Conservation (phyloP, 2,888 invertebrate species). For the Iselma pallidipennis region DNA sequence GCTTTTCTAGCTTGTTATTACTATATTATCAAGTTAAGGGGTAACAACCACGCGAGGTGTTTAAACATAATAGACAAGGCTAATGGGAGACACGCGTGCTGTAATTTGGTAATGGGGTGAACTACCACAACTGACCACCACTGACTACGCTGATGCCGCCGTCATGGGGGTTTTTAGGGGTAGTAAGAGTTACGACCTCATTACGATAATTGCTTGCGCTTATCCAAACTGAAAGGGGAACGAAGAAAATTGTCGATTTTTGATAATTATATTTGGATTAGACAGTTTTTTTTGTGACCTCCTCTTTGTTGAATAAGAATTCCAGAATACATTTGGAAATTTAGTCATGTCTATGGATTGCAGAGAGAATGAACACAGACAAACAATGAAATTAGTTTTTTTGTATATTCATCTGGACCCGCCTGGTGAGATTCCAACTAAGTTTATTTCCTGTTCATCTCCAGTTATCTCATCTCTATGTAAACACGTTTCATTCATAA, state of each 20-base stretch:
- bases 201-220: slow-evolving; percentile 41
- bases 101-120: slow-evolving; percentile 43
- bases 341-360: neutral
- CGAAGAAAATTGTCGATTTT: neutral
- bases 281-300: neutral
- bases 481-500: slow-evolving; percentile 48
- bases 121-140: slow-evolving; percentile 12
- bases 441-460: slow-evolving; percentile 47
- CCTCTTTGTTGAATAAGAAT: no score
- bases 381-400: neutral
- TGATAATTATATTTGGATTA: neutral
- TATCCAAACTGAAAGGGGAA: neutral
- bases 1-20: slow-evolving; percentile 25
- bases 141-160: neutral
- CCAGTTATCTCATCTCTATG: slow-evolving; percentile 37
- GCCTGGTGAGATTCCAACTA: slow-evolving; percentile 41
- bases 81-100: slow-evolving; percentile 39
- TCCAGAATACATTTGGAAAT: neutral
- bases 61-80: slow-evolving; percentile 35
- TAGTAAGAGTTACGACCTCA: slow-evolving; percentile 43
- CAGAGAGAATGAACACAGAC: neutral
- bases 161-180: slow-evolving; percentile 32
- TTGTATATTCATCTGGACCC: slow-evolving; percentile 31
- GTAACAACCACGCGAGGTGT: slow-evolving; percentile 36
- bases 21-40: slow-evolving; percentile 33